Conservation (phyloP, 1,140 invertebrate genomes). For the Hydropsyche tenuis region DNA sequence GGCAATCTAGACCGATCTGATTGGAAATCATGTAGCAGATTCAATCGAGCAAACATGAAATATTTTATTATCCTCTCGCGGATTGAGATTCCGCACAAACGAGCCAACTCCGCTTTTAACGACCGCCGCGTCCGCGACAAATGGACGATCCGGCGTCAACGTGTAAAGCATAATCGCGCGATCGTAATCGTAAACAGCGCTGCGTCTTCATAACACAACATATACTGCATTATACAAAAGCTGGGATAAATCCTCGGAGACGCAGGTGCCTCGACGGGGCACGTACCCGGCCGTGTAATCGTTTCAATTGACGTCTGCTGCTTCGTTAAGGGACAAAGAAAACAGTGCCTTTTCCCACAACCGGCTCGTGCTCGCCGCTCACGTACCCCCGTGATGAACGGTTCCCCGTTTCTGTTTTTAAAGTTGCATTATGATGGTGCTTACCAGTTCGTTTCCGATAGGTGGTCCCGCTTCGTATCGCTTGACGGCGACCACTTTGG, state of each 20-base stretch:
- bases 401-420: background rate
- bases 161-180: background rate
- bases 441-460: conserved; percentile 43
- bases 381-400: background rate
- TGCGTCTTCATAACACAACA: background rate
- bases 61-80: too few relatives aligned
- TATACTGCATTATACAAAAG: background rate
- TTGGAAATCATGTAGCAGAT: too few relatives aligned
- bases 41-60: too few relatives aligned
- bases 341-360: conserved; percentile 4
- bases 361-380: background rate
- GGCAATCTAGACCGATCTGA: too few relatives aligned
- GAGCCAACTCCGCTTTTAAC: too few relatives aligned
- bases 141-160: background rate
- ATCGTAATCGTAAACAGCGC: conserved; percentile 8
- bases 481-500: conserved; percentile 43
- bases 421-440: background rate
- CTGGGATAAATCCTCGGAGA: too few relatives aligned
- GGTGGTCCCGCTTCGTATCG: conserved; percentile 46
- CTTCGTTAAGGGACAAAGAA: conserved; percentile 15
- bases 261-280: background rate
- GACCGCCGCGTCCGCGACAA: too few relatives aligned
- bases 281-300: background rate
- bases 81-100: too few relatives aligned
- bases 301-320: conserved; percentile 8